phyloP scores from a whole-genome alignment of 2,797 vertebrate genomes.

The Hypotaenidia okinawae region DNA sequence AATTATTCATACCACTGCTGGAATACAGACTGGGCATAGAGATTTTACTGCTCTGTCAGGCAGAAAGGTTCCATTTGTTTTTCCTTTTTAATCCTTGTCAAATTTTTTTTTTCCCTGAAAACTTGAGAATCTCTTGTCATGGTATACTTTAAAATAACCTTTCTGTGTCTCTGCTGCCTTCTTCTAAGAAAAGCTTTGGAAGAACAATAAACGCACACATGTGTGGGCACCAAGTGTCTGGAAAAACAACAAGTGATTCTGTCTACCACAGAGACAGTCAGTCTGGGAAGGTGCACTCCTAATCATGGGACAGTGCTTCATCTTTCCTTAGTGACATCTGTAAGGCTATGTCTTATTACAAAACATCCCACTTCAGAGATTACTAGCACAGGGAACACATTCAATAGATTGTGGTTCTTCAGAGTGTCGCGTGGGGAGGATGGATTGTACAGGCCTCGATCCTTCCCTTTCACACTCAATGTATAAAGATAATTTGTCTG shows the following conservation, averaged over 20 bases:
- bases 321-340: neutral
- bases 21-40: neutral
- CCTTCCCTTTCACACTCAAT: neutral
- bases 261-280: neutral
- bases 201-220: neutral
- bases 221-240: neutral
- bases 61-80: neutral
- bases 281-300: neutral
- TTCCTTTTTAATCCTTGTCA: neutral
- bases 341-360: neutral
- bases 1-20: neutral
- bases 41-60: neutral
- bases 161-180: neutral
- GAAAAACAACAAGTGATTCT: neutral
- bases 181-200: neutral
- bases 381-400: neutral
- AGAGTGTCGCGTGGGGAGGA: accelerated
- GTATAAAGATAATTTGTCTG: neutral
- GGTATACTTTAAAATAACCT: neutral
- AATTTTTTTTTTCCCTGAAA: neutral
- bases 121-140: neutral
- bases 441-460: neutral
- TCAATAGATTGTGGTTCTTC: neutral
- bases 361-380: neutral
- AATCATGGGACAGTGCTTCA: neutral